phyloP scores from a whole-genome alignment of 2,113 vertebrate species.

The Tonatia bakeri region DNA sequence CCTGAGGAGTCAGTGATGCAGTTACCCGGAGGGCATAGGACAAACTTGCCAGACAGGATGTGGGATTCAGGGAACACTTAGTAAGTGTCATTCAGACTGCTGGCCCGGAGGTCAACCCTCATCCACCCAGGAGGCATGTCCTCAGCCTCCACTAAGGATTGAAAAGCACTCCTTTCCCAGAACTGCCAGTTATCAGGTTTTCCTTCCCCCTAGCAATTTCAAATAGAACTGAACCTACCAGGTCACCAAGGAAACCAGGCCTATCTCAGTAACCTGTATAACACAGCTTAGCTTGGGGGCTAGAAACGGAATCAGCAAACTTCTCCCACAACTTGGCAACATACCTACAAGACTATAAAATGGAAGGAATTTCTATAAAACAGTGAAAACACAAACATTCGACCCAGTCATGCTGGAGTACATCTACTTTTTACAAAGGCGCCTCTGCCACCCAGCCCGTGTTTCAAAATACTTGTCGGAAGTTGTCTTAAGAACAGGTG shows the following conservation, averaged over 20 bases:
- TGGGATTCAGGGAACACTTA: slow-evolving; percentile 8
- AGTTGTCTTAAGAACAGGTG: not conserved
- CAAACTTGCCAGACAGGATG: slow-evolving; percentile 6
- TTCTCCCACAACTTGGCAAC: not conserved
- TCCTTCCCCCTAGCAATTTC: slow-evolving; percentile 49
- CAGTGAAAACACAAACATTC: not conserved
- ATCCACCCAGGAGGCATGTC: not conserved
- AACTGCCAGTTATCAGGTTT: not conserved
- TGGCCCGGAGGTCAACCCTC: not conserved
- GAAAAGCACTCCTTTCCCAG: not conserved
- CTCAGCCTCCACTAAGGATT: not conserved
- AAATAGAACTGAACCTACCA: slow-evolving; percentile 21
- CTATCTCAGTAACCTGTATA: slow-evolving; percentile 17
- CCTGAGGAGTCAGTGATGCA: not conserved
- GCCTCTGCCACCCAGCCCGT: not conserved
- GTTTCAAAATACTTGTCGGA: not conserved
- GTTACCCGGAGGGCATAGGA: not conserved
- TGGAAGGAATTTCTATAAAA: not conserved
- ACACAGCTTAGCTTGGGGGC: not conserved
- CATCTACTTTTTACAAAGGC: not conserved
- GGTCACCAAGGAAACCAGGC: slow-evolving; percentile 64
- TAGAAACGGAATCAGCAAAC: slow-evolving; percentile 6
- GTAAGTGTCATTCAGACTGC: not conserved
- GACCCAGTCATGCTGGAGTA: not conserved
- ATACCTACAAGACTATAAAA: not conserved